Evolutionary conservation across 2,888 invertebrate species (phyloP), one percentile per base, ranked within the genome.

Genomic region (Antheraea yamamai): DNA sequence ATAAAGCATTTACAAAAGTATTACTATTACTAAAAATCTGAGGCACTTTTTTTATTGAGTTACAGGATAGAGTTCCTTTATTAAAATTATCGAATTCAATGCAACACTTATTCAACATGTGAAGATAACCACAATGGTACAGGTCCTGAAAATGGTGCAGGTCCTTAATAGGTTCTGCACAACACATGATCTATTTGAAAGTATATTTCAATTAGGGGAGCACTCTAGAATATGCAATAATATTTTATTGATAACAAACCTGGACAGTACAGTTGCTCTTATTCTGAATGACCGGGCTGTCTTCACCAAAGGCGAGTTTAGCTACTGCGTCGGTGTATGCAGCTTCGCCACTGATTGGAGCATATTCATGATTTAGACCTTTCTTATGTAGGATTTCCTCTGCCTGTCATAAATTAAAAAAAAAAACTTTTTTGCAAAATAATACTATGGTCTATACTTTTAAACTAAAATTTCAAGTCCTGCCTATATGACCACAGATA

Each of bases 311-410:
- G 18, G 99, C 99, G 77, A 99, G 95, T 85, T 97, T 96, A 76
- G 98, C 98, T 18, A 98, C 96, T n/a, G 96, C 96, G 81, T 97
- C 96, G 82, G 97, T 97, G 93, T 98, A 99, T 4, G 97, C 97
- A 1, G 97, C 94, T 66, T 97, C 93, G 64, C 99, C 99, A 76
- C 96, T 96, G 83, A 99, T 99, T 0, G 98, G 97, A 4, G 98
- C 97, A 92, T 99, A 99, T 91, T 99, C 99, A 83, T 99, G 97
- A 90, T 99, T 98, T 87, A 99, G 85, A 51, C 95, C 94, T 84
- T 97, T 96, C 0, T 91, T 87, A 77, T 95, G 88, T 16, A 99
- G 87, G 72, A 96, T 95, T 78, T 97, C 96, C 91, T 99, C 99
- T 8, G 99, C 99, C 98, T 98, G 81, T 77, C 61, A 47, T 66